Evolutionary conservation across 2,113 vertebrate genomes (phyloP).

Genomic region (Grammomys surdaster): DNA sequence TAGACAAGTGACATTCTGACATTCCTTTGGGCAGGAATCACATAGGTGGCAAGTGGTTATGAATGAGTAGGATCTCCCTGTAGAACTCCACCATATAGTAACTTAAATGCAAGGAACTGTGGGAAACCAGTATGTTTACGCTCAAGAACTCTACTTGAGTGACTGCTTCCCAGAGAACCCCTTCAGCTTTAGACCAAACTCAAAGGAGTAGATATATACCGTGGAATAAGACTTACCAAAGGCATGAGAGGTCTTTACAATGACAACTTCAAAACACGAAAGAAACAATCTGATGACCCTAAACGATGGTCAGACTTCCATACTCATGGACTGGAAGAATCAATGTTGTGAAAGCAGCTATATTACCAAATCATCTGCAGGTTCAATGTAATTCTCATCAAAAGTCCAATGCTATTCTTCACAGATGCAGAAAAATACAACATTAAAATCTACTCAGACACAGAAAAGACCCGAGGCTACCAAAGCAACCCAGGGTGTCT

Average conservation of each 20-base stretch:
- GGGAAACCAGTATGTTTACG: not conserved
- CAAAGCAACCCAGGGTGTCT: not conserved
- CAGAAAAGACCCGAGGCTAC: not conserved
- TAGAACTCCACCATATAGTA: not conserved
- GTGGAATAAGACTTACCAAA: not conserved
- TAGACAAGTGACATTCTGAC: slow-evolving; percentile 4
- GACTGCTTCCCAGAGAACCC: not conserved
- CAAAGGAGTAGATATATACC: slow-evolving; percentile 1
- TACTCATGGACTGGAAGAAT: not conserved
- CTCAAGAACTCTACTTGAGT: not conserved
- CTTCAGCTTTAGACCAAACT: not conserved
- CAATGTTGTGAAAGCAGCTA: not conserved
- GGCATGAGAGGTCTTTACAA: not conserved
- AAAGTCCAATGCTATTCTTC: not conserved
- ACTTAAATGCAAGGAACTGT: not conserved
- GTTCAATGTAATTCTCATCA: not conserved
- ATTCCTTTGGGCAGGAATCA: slow-evolving; percentile 34
- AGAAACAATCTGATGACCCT: too few species aligned
- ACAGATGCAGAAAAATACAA: not conserved
- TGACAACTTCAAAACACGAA: not conserved
- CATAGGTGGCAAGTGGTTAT: not conserved
- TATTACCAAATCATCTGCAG: not conserved
- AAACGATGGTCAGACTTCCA: not conserved
- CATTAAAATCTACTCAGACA: not conserved
- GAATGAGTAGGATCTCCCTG: not conserved